phyloP scores from a whole-genome alignment of 2,888 invertebrate genomes.

The Ormyrus nitidulus region DNA sequence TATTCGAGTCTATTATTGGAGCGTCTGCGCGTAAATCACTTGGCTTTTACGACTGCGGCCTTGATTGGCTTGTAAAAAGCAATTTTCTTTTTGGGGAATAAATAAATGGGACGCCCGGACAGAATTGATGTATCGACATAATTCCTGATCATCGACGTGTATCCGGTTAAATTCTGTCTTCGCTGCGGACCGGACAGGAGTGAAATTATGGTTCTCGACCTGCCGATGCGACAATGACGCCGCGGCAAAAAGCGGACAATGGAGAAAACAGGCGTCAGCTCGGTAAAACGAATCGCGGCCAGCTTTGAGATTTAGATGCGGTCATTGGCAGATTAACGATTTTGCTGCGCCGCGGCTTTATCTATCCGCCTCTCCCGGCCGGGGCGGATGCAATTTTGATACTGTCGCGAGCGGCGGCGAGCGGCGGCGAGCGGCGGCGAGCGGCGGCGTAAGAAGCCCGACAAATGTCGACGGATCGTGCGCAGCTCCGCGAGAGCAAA shows the following conservation, averaged over 20 bases:
- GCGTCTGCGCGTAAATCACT: background rate
- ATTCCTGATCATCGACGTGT: constrained; percentile 34
- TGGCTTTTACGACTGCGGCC: constrained; percentile 8
- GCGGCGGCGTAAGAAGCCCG: constrained; percentile 33
- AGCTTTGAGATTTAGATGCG: constrained; percentile 52
- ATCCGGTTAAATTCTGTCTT: constrained; percentile 26
- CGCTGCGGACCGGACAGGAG: constrained; percentile 1
- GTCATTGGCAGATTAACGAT: constrained; percentile 53
- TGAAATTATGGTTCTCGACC: constrained; percentile 18
- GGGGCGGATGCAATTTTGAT: constrained; percentile 45
- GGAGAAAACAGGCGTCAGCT: constrained; percentile 38
- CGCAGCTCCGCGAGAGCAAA: background rate
- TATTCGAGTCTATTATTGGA: constrained; percentile 6
- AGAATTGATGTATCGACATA: constrained; percentile 47
- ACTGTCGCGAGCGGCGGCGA: constrained; percentile 33
- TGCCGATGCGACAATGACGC: constrained; percentile 25
- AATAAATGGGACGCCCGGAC: constrained; percentile 15
- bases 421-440: too few relatives aligned
- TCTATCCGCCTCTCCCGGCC: background rate
- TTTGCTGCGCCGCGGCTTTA: constrained; percentile 28
- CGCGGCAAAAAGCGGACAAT: constrained; percentile 29
- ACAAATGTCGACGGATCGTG: constrained; percentile 41
- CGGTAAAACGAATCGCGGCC: constrained; percentile 39
- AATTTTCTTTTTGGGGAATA: constrained; percentile 18
- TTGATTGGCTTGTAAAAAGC: constrained; percentile 30